A percentile compares a stretch with the other conserved stretches of the same genome.
Evolutionary conservation across 92 coral and sea anemone genomes (phyloP).

Genomic region (Virgularia gustaviana): DNA sequence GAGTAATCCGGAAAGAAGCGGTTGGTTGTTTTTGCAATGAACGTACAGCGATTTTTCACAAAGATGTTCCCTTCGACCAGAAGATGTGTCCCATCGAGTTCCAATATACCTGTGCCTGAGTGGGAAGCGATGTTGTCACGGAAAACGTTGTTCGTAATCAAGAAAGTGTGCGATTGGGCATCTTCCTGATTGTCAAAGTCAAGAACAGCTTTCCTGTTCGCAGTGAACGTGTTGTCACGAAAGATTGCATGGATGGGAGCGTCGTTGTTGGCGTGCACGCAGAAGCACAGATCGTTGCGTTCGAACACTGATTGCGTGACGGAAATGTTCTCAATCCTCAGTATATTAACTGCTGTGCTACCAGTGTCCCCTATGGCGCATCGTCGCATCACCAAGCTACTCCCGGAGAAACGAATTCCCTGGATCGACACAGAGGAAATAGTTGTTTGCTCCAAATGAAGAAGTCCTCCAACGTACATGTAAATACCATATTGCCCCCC

Average conservation of each 20-base stretch:
- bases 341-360: no score
- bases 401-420: no score
- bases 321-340: not conserved
- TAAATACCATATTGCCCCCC: not conserved
- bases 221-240: not conserved
- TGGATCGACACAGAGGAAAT: no score
- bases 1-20: not conserved
- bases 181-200: not conserved
- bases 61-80: slow-evolving; percentile 43
- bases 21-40: slow-evolving; percentile 25
- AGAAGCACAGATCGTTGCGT: no score
- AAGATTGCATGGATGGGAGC: not conserved
- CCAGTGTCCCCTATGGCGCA: no score
- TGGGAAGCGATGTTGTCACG: slow-evolving; percentile 21
- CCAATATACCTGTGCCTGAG: slow-evolving; percentile 32
- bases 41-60: slow-evolving; percentile 17
- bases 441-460: no score
- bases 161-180: not conserved
- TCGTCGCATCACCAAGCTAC: no score
- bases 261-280: no score
- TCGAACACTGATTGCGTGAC: not conserved
- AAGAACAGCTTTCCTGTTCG: not conserved
- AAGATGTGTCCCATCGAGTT: slow-evolving; percentile 28
- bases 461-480: not conserved
- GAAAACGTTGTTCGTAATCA: slow-evolving; percentile 39